These are phyloP conservation scores for Threskiornis aethiopicus DNA, from an alignment of 2,797 vertebrate species.

Conservation along the genomic window DNA sequence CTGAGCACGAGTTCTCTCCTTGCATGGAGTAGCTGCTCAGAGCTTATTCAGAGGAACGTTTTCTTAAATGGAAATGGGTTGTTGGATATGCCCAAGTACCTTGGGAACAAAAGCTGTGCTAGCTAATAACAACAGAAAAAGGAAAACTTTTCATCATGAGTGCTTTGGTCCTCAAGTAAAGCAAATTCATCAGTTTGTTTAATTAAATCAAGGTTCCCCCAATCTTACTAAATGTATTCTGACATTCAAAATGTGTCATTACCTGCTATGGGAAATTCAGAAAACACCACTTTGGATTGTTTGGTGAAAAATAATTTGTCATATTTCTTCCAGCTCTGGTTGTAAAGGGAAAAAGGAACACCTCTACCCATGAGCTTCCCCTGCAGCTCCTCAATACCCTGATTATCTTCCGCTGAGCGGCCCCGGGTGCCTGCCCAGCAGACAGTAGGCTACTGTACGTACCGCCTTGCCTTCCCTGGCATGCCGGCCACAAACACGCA, in stretches of 20 bases:
- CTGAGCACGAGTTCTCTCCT: background rate
- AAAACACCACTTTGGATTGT: background rate
- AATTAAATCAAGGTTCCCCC: background rate
- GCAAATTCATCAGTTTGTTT: background rate
- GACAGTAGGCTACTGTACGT: background rate
- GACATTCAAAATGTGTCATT: background rate
- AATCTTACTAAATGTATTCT: background rate
- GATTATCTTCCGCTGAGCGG: background rate
- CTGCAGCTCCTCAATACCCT: background rate
- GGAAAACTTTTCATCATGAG: background rate
- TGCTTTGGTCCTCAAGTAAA: background rate
- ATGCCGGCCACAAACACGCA: background rate
- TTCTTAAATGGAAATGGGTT: background rate
- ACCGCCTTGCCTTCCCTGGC: background rate
- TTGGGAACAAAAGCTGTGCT: background rate
- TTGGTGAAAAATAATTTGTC: background rate
- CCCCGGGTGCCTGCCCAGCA: background rate
- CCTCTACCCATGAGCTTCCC: background rate
- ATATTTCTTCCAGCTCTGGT: background rate
- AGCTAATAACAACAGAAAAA: background rate
- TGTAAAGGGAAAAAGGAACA: background rate
- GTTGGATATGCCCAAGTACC: background rate
- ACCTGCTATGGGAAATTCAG: background rate
- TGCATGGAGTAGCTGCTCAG: background rate
- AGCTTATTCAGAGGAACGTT: background rate